Base-by-base conservation (phyloP, 2,888 invertebrate species). In the Gymnocheta viridis region DNA sequence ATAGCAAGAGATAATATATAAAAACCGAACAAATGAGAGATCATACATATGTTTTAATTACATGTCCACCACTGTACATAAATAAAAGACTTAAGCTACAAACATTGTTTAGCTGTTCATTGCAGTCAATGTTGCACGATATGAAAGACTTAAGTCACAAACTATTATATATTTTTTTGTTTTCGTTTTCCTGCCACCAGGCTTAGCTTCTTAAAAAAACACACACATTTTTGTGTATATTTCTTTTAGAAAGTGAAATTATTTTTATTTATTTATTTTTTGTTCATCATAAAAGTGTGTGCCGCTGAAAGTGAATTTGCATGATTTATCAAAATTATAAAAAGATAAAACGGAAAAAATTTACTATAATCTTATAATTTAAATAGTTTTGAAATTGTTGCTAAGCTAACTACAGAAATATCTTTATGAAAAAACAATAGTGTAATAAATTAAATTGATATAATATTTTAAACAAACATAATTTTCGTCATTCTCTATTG, bases 171-270 rank as follows among this genome's bases (percentile, higher is more conserved):
- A 12, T 62, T 19, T 22, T 49, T 17, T 38, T 41, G 12, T 17
- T 47, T 54, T 35, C 14, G n/a, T 56, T 66, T 35, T 35, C 32
- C 35, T 66, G 66, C 54, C 47, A 47, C 54, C 19, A 17, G 6
- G n/a, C n/a, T 10, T 35, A 6, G 12, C 22, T 67, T 51, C 22
- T 47, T 29, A n/a, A 17, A 22, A 38, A 38, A 27, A 41, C 4
- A 38, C n/a, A 47, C n/a, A 14, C 35, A 24, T 64, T 70, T 74
- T 54, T 35, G 27, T 49, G 41, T 74, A 51, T 66, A 35, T 67
- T 35, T 12, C 19, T 66, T 82, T 82, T 78, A 84, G 84, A 84
- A 84, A 84, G 84, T 84, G 84, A 84, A 81, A 81, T 81, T 83
- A 73, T 69, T 69, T 35, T 7, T 64, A 17, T 17, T 5, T 44